Base-by-base conservation (phyloP, 1,140 invertebrate species). In the Drosophila sturtevanti region DNA sequence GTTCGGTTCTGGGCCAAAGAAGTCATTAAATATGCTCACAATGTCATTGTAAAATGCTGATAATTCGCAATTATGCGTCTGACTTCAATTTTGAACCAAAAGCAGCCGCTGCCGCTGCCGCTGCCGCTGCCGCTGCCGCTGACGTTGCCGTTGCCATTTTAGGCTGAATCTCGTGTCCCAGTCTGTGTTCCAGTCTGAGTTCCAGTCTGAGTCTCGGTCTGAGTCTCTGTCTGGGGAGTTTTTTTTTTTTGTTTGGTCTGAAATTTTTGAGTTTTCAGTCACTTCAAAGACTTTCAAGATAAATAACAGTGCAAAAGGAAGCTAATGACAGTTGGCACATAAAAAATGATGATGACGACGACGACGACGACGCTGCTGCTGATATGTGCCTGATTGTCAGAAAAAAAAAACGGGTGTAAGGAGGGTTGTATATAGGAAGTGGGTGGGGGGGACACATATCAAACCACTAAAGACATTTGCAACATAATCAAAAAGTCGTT, bases 41-140 rank as follows among this genome's bases (percentile, higher is more conserved):
- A 85, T 85, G 81, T 85, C 81, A 85, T 80, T 85, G 81, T 77
- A 85, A 85, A 80, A 85, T 67, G 61, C 77, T 85, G 81, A 85
- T 85, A 85, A 85, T 85, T 80, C 73, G 81, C 77, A 84, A 84
- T 80, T 84, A 84, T 85, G 73, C 73, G 79, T 70, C 67, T 76
- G 62, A 34, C 56, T 74, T 63, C 44, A 68, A 68, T 68, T 68
- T 63, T 24, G 63, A 48, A 38, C 34, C 34, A n/a, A n/a, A n/a
- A n/a, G 24, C 54, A 24, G 44, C 44, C 24, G 6, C 24, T 0
- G 37, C 27, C 16, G 24, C 10, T 16, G 10, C 16, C 1, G 24
- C 24, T 4, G 4, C 24, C 24, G 4, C 24, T 4, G 4, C 24
- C 24, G 4, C 24, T 4, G 4, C 27, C 27, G 6, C 27, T 6